Percentiles rank a stretch among this genome's conserved stretches.
Evolutionary conservation across 2,888 invertebrate genomes (phyloP).

Genomic region (Adelphocoris suturalis): DNA sequence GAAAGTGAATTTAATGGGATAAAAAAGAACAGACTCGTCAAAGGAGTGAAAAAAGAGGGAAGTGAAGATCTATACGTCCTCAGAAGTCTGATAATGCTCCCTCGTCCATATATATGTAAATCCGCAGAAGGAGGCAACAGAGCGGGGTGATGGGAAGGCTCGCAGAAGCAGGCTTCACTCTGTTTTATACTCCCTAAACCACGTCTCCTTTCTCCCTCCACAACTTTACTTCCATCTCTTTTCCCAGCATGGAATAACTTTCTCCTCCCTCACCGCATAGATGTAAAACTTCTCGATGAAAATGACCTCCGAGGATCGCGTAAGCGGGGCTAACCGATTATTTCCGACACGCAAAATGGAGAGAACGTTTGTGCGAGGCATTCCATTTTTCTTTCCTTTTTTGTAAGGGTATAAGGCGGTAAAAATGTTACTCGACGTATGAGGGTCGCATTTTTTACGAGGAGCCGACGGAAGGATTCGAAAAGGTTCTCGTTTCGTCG

Average conservation of each 20-base stretch:
- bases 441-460: background rate
- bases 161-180: background rate
- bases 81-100: conserved; percentile 54
- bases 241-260: background rate
- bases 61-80: conserved; percentile 58
- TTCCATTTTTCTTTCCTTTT: background rate
- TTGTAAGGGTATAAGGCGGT: background rate
- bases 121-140: conserved; percentile 1
- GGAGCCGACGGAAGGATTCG: background rate
- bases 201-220: background rate
- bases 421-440: background rate
- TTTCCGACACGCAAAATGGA: background rate
- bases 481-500: background rate
- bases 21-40: conserved; percentile 37
- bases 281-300: background rate
- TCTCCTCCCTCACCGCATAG: background rate
- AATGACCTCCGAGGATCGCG: background rate
- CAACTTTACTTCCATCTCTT: conserved; percentile 3
- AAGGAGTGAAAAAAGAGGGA: conserved; percentile 23
- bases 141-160: background rate
- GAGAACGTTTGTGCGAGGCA: no score
- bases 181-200: conserved; percentile 60
- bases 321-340: background rate
- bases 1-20: conserved; percentile 56
- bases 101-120: conserved; percentile 65